Base-by-base conservation (phyloP, 2,797 vertebrate species). In the Epinephelus malabaricus region DNA sequence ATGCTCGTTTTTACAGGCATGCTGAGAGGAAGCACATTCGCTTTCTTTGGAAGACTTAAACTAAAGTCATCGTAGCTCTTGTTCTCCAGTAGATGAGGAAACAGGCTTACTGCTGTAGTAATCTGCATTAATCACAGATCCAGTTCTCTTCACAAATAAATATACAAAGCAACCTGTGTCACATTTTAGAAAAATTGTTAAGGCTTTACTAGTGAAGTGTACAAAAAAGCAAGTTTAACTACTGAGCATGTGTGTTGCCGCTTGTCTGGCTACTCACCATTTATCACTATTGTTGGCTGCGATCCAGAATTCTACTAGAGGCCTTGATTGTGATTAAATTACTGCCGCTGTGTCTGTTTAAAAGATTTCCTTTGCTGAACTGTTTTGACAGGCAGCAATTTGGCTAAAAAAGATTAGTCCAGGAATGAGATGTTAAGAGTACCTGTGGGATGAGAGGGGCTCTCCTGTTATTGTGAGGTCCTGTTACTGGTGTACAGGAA, bases 331-430 rank as follows among this genome's bases (percentile, higher is more conserved):
- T 86, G 89, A 94, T 92, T 90, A 92, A 92, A 92, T 90, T 90
- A 90, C 89, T 79, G 85, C 88, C 40, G 85, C 83, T 25, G 80
- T 78, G 89, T 88, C 89, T 92, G 87, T 87, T 93, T 89, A 84
- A 93, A 82, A 93, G 85, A 88, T 91, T 92, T 91, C 76, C 76
- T 67, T 76, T 17, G 58, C 87, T 92, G 87, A 91, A 86, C 90
- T 92, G 88, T 91, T 94, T 93, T 93, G 92, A 94, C 92, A 93
- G 91, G 91, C 89, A 89, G 86, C 85, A 91, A 94, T 94, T 95
- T 94, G 88, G 88, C 87, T 81, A 81, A 89, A 90, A 93, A 93
- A 92, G 92, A 94, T 93, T 92, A 93, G 88, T 79, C 54, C 51
- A 17, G 67, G 90, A 93, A 87, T 90, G 91, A 86, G 89, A 92